A percentile compares a stretch with the other conserved stretches of the same genome.
These are phyloP conservation scores for Tragelaphus strepsiceros DNA, from an alignment of 2,113 vertebrate species.

Conservation along the genomic window DNA sequence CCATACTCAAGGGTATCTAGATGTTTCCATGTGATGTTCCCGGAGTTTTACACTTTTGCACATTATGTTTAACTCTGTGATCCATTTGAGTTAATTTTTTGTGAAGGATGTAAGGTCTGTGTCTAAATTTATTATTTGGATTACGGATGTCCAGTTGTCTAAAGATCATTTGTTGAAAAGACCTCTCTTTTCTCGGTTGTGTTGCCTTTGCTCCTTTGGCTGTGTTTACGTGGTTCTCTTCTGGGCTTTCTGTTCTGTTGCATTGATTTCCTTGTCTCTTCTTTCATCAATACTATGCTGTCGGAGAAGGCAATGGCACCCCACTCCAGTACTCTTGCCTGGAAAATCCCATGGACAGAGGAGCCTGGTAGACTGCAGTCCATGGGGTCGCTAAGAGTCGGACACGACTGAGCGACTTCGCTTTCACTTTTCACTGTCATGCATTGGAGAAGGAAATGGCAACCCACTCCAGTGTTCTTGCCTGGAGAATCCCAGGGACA, in stretches of 20 bases:
- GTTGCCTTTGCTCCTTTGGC: neutral
- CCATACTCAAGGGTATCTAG: neutral
- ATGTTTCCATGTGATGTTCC: neutral
- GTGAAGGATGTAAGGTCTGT: neutral
- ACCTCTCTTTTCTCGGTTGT: neutral
- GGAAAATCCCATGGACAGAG: too few relatives aligned
- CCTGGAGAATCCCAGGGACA: too few relatives aligned
- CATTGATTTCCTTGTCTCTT: neutral
- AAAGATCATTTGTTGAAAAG: neutral
- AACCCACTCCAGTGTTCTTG: too few relatives aligned
- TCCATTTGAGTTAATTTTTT: neutral
- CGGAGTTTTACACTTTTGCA: neutral
- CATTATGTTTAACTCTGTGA: neutral
- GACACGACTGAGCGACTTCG: too few relatives aligned
- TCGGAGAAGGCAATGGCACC: too few relatives aligned
- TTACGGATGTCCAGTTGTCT: neutral
- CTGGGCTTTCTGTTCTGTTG: neutral
- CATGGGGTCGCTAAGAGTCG: too few relatives aligned
- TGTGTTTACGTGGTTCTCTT: neutral
- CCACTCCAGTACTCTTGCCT: too few relatives aligned
- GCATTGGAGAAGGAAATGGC: too few relatives aligned
- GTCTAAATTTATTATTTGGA: neutral
- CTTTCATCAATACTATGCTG: neutral
- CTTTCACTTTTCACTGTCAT: too few relatives aligned
- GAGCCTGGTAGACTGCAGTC: too few relatives aligned